Evolutionary conservation across 2,888 invertebrate genomes (phyloP).

Genomic region (Calephelis perditalis): DNA sequence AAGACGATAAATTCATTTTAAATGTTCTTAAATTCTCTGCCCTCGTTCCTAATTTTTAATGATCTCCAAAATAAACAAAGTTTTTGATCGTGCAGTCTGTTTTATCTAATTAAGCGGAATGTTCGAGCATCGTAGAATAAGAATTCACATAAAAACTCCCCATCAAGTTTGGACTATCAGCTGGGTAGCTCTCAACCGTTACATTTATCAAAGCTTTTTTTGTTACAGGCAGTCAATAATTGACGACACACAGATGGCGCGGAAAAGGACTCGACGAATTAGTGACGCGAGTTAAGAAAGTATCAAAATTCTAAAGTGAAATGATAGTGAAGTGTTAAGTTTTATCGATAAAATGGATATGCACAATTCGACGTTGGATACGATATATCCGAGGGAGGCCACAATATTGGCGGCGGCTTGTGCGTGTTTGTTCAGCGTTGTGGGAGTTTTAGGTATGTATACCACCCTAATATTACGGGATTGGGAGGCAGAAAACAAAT

Average conservation of each 20-base stretch:
- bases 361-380: conserved; percentile 41
- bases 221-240: conserved; percentile 28
- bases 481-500: no score
- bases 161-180: not conserved
- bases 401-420: conserved; percentile 88
- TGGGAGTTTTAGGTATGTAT: conserved; percentile 86
- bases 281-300: conserved; percentile 3
- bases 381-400: conserved; percentile 82
- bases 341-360: conserved; percentile 40
- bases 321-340: conserved; percentile 33
- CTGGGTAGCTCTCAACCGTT: not conserved
- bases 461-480: conserved; percentile 34
- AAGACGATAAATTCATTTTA: no score
- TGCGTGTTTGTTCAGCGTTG: conserved; percentile 86
- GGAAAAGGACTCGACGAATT: conserved; percentile 24
- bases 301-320: conserved; percentile 12
- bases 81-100: no score
- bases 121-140: not conserved
- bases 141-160: not conserved
- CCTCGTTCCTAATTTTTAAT: no score
- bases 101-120: not conserved
- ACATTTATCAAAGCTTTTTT: conserved; percentile 20
- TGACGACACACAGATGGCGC: conserved; percentile 26
- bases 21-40: no score
- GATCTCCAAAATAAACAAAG: no score